Base-by-base conservation (phyloP, 2,888 invertebrate species). In the Smittia aterrima region DNA sequence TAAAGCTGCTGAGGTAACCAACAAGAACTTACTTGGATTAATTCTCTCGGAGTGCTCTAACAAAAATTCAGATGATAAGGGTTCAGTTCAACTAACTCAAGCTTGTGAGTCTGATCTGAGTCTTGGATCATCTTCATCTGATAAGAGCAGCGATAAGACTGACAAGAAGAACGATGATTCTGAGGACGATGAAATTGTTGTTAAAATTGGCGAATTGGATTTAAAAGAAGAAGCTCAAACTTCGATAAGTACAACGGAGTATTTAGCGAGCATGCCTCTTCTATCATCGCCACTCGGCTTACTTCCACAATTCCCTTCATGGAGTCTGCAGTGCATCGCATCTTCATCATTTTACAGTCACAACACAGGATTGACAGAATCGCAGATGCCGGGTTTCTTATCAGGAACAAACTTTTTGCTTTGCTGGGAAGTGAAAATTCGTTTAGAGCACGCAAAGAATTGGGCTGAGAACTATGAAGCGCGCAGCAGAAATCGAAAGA, bases 331-430 rank as follows among this genome's bases (percentile, higher is more conserved):
- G 40, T 95, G 95, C 80, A 86, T 97, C 6, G 98, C 98, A 0
- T 90, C 94, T 0, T 93, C 95, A 54, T 93, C 92, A 74, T 85
- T 95, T 27, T 98, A 98, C 83, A 93, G 93, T 66, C 96, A 96
- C 81, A 90, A 89, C 80, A 85, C 90, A 75, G 95, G 95, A 0
- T 84, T 96, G 16, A 72, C 92, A 70, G 96, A 97, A 80, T 87
- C 88, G 75, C 86, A 89, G 78, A 94, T 96, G 82, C 93, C 95
- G 1, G 97, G 97, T 1, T 93, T 98, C 82, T 85, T 96, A 75
- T 88, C 91, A 66, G 93, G 94, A 74, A 92, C 95, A 66, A 95
- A 96, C 80, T 96, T 92, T 80, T 85, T 98, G 73, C 84, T 97
- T 77, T 97, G 98, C 0, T 97, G 97, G 96, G 96, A 98, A 83